Base-by-base conservation (phyloP, 2,113 vertebrate genomes). In the Apteryx mantelli region DNA sequence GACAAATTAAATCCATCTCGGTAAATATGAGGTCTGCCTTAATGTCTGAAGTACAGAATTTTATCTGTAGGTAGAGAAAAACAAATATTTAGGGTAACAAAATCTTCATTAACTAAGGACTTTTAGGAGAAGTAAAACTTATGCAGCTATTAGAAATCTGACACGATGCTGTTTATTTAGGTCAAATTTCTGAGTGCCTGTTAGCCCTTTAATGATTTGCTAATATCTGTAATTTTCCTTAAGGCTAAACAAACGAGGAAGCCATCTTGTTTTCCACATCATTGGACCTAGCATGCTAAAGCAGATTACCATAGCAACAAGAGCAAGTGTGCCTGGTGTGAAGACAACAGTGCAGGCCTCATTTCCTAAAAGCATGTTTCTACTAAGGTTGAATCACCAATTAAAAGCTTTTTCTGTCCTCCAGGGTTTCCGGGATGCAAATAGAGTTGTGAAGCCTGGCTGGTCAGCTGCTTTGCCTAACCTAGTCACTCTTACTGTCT, bases 251-350 rank as follows among this genome's bases (percentile, higher is more conserved):
- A 97, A 98, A 98, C 60, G 94, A 97, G 95, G 98, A 97, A 96
- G 98, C 97, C 98, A 98, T 98, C 95, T 98, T 98, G 97, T 97
- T 98, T 98, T 98, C 97, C 97, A 98, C 98, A 97, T 98, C 97
- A 94, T 55, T 98, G 97, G 97, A 96, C 96, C 92, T 89, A 93
- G 88, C 94, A 87, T 95, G 92, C 97, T 65, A 95, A 95, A 96
- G 95, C 89, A 96, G 88, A 97, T 98, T 95, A 52, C 98, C 98
- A 98, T 98, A 96, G 97, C 96, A 98, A 98, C 98, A 93, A 65
- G 82, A 90, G 79, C 84, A 13, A 94, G 83, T 94, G 91, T 92
- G 93, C 96, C 97, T 63, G 21, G 94, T 97, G 95, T 91, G 97
- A 98, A 97, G 95, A 96, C 89, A 97, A 96, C 6, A 8, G 79